phyloP scores from a whole-genome alignment of 2,888 invertebrate species.

The Malachius bipustulatus region DNA sequence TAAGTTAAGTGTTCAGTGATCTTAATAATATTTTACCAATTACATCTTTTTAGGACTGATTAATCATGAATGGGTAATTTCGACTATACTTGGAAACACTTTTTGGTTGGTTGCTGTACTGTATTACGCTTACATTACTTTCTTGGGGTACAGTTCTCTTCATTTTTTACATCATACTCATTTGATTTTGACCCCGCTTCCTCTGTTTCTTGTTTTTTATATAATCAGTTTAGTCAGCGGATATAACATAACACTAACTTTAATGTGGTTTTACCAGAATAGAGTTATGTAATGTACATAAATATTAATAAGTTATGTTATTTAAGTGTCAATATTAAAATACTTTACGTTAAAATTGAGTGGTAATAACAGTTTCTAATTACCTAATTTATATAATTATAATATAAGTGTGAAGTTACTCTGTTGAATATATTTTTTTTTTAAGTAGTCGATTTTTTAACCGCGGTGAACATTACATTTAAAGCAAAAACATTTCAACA shows the following conservation, averaged over 20 bases:
- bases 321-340: no score
- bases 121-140: constrained; percentile 95
- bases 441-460: no score
- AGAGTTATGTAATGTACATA: constrained; percentile 44
- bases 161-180: constrained; percentile 79
- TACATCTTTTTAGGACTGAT: constrained; percentile 65
- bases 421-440: no score
- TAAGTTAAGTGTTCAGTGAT: constrained; percentile 35
- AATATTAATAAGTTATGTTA: no score
- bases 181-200: constrained; percentile 71
- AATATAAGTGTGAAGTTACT: background rate
- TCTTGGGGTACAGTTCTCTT: constrained; percentile 89
- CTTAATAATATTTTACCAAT: no score
- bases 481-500: no score
- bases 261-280: constrained; percentile 75
- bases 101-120: constrained; percentile 83
- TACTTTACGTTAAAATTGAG: no score
- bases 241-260: constrained; percentile 72
- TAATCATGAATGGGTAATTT: constrained; percentile 55
- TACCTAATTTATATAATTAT: background rate
- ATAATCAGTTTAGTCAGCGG: constrained; percentile 63
- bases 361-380: no score
- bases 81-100: constrained; percentile 62
- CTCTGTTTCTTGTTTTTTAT: constrained; percentile 64
- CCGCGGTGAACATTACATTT: no score